These are phyloP conservation scores for Lordiphosa stackelbergi DNA, from an alignment of 1,140 invertebrate genomes.

Conservation along the genomic window DNA sequence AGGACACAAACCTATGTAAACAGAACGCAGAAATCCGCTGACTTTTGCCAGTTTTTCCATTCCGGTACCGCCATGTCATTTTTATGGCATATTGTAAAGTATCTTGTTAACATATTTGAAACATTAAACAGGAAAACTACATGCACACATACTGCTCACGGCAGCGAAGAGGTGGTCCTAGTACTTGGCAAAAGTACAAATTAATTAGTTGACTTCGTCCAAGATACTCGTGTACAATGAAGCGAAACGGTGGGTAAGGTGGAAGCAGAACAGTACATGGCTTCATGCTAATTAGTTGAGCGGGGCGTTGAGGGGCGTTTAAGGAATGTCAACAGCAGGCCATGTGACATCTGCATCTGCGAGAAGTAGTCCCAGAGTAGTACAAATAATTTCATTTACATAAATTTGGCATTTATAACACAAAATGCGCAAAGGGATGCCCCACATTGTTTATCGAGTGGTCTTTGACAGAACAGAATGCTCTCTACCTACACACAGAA, in stretches of 20 bases:
- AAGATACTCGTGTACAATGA: constrained; percentile 15
- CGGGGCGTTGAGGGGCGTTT: not conserved
- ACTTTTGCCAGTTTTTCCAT: constrained; percentile 46
- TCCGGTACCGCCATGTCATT: constrained; percentile 30
- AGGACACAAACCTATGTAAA: constrained; percentile 53
- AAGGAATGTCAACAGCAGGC: constrained; percentile 31
- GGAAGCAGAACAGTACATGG: constrained; percentile 18
- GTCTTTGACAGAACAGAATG: no score
- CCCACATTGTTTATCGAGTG: no score
- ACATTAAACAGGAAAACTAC: constrained; percentile 61
- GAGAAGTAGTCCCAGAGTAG: not conserved
- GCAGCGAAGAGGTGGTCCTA: not conserved
- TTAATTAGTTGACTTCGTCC: constrained; percentile 54
- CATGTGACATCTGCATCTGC: constrained; percentile 36
- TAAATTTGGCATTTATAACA: constrained; percentile 37
- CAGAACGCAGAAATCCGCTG: constrained; percentile 56
- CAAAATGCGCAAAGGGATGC: no score
- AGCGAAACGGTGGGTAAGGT: not conserved
- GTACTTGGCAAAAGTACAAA: constrained; percentile 36
- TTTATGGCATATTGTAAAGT: constrained; percentile 67
- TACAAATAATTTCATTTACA: constrained; percentile 50
- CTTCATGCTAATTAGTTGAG: constrained; percentile 40
- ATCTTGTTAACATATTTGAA: constrained; percentile 67
- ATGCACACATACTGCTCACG: constrained; percentile 13
- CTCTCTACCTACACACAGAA: no score